phyloP scores from a whole-genome alignment of 1,140 invertebrate species.

The Drosophila tropicalis region DNA sequence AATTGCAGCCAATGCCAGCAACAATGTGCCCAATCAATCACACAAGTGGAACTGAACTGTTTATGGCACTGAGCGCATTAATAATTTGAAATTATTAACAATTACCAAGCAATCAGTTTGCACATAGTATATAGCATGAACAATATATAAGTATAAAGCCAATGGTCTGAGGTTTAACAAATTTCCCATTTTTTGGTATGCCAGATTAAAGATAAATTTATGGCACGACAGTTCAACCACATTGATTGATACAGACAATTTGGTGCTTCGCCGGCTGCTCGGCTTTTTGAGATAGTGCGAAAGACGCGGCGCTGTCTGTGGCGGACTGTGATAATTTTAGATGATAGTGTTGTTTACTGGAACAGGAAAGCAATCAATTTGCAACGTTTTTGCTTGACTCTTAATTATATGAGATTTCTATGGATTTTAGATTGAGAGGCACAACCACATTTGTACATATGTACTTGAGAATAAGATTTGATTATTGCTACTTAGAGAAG shows the following conservation, averaged over 20 bases:
- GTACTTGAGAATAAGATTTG: too few species aligned
- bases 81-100: conserved; percentile 22
- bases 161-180: background rate
- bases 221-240: conserved; percentile 4
- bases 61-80: conserved; percentile 15
- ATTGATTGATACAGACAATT: conserved; percentile 6
- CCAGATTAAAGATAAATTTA: conserved; percentile 18
- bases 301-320: conserved; percentile 11
- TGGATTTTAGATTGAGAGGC: background rate
- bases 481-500: too few species aligned
- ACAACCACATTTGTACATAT: too few species aligned
- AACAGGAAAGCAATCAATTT: conserved; percentile 13
- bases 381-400: background rate
- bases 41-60: conserved; percentile 19
- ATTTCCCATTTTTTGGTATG: conserved; percentile 1
- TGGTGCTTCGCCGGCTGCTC: too few species aligned
- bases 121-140: conserved; percentile 11
- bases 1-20: conserved; percentile 9
- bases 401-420: background rate
- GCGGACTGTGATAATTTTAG: background rate
- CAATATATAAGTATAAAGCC: background rate
- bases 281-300: background rate
- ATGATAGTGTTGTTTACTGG: background rate
- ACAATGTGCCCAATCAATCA: conserved; percentile 14
- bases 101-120: conserved; percentile 14